Evolutionary conservation across 2,113 vertebrate species (phyloP), one percentile per base, ranked within the genome.

Genomic region (Lathamus discolor): DNA sequence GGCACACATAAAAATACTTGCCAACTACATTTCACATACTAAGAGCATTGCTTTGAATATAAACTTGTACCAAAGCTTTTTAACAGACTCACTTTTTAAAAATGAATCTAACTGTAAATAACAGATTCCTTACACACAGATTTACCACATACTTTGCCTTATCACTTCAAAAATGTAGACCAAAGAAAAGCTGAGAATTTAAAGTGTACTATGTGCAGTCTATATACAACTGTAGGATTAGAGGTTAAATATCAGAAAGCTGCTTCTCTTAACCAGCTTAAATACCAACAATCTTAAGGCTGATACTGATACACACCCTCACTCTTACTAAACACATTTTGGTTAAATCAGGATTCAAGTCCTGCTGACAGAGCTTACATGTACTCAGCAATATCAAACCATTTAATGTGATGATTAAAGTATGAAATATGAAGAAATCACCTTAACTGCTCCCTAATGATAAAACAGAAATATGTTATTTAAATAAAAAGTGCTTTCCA

Each of bases 1-100:
- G 98, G 98, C 98, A 93, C 98, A 98, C 98, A 98, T 98, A 98
- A 98, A 98, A 97, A 97, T 91, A 96, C 72, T 96, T 80, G 97
- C 96, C 97, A 97, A 96, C 95, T 95, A 89, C 93, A 95, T 96
- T 97, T 96, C 95, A 90, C 95, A 97, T 54, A 92, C 86, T 78
- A 43, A 74, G 89, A 93, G 90, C 68, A 96, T 81, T 94, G 78
- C 73, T 93, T 91, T 3, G n/a, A 94, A 90, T 95, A 94, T 59
- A 94, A 97, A 97, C 89, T 95, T 93, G 77, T 77, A 96, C 29
- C 77, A 41, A 90, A 82, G 61, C 12, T 64, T 96, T 94, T 80
- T 86, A 93, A 92, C 31, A 76, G 22, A 59, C 17, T 80, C 46
- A 37, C 28, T 90, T 84, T 49, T 63, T 10, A 22, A 70, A 90